A percentile compares a stretch with the other conserved stretches of the same genome.
Evolutionary conservation across 2,888 invertebrate species (phyloP).

Genomic region (Xiphydria camelus): DNA sequence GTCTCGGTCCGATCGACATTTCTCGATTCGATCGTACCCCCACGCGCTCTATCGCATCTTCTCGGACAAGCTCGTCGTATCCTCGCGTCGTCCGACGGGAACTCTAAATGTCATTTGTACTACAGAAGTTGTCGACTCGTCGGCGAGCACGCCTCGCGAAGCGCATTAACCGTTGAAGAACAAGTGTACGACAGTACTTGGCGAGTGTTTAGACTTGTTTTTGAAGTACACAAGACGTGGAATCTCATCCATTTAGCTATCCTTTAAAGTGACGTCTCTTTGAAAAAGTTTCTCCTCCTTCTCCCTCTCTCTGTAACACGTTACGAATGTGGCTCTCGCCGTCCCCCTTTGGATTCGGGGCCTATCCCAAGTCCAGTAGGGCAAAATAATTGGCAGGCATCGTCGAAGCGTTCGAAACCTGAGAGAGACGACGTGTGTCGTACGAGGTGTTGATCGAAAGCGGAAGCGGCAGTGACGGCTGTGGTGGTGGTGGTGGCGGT

Average conservation of each 20-base stretch:
- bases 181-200: conserved; percentile 44
- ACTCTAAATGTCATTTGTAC: too few species aligned
- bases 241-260: conserved; percentile 47
- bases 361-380: conserved; percentile 48
- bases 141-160: conserved; percentile 35
- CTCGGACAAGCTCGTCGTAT: conserved; percentile 14
- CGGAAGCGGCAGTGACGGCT: too few species aligned
- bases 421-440: too few species aligned
- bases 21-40: too few species aligned
- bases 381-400: conserved; percentile 47
- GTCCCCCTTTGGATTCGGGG: neutral
- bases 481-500: too few species aligned
- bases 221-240: conserved; percentile 41
- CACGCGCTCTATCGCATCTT: too few species aligned
- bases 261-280: too few species aligned
- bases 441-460: too few species aligned
- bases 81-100: conserved; percentile 6
- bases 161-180: conserved; percentile 51
- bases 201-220: conserved; percentile 37
- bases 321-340: too few species aligned
- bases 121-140: too few species aligned
- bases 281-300: conserved; percentile 3
- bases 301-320: neutral
- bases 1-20: conserved; percentile 30
- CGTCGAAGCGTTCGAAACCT: conserved; percentile 24